Conservation (phyloP, 2,888 invertebrate genomes). For the Gandaritis pyraliata region DNA sequence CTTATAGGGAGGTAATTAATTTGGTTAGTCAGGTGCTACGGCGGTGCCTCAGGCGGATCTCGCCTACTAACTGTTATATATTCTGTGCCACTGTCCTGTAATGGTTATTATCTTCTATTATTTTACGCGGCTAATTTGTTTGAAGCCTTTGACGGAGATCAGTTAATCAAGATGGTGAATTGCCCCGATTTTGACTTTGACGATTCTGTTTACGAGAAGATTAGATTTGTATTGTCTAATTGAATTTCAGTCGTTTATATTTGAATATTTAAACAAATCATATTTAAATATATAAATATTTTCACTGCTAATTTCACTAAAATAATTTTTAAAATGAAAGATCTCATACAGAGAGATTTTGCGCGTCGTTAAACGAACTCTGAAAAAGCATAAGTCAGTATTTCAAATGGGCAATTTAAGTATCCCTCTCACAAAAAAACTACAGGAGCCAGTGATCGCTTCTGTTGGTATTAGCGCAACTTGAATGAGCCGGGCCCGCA, state of each 20-base stretch:
- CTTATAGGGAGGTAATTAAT: slow-evolving; percentile 82
- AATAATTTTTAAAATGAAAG: no score
- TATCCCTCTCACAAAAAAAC: no score
- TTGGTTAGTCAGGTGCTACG: slow-evolving; percentile 81
- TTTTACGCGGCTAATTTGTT: slow-evolving; percentile 80
- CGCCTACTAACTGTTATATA: slow-evolving; percentile 7
- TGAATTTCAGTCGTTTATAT: slow-evolving; percentile 13
- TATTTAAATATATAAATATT: no score
- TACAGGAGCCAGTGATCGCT: no score
- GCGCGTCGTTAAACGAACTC: no score
- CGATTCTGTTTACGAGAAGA: slow-evolving; percentile 1
- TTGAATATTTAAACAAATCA: no score
- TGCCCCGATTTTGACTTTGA: slow-evolving; percentile 12
- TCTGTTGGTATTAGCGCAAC: no score
- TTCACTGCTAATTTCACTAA: no score
- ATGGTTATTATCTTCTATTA: slow-evolving; percentile 78
- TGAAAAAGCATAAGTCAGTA: no score
- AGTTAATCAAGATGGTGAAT: slow-evolving; percentile 68
- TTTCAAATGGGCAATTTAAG: no score
- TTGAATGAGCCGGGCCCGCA: not conserved
- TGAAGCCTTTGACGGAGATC: slow-evolving; percentile 72
- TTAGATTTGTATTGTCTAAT: slow-evolving; percentile 17
- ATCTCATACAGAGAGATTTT: no score
- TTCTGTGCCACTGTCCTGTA: slow-evolving; percentile 25
- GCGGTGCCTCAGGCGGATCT: slow-evolving; percentile 34